A percentile compares a stretch with the other conserved stretches of the same genome.
phyloP scores from a whole-genome alignment of 2,888 invertebrate genomes.

The Epiblema foenella region DNA sequence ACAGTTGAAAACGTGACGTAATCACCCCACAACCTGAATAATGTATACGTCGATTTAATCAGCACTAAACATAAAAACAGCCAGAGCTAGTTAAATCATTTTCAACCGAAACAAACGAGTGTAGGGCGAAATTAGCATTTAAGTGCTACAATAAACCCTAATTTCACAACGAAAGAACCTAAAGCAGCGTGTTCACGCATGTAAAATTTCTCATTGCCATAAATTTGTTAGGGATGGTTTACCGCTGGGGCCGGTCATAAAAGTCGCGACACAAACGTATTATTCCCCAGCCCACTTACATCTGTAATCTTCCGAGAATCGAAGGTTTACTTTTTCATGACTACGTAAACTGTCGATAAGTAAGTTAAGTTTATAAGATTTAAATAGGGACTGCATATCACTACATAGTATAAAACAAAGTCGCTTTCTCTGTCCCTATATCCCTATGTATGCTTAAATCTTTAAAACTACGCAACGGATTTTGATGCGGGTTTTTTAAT shows the following conservation, averaged over 20 bases:
- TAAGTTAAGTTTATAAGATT: no score
- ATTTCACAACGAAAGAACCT: conserved; percentile 30
- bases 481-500: no score
- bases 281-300: conserved; percentile 32
- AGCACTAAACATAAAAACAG: no score
- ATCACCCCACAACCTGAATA: no score
- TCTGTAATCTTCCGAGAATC: conserved; percentile 20
- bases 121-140: conserved; percentile 24
- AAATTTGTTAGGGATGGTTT: conserved; percentile 43
- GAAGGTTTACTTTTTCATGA: conserved; percentile 3
- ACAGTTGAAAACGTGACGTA: no score
- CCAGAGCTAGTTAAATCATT: no score
- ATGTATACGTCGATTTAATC: no score
- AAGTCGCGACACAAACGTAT: conserved; percentile 43
- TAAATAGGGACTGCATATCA: background rate
- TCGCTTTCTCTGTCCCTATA: no score
- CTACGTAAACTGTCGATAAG: background rate
- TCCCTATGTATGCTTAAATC: no score
- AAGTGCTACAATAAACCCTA: conserved; percentile 32
- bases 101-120: conserved; percentile 3
- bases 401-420: no score
- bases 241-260: conserved; percentile 40
- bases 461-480: no score
- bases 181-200: conserved; percentile 39
- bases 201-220: conserved; percentile 43